phyloP scores from a whole-genome alignment of 2,797 vertebrate genomes.

The Karalla daura region DNA sequence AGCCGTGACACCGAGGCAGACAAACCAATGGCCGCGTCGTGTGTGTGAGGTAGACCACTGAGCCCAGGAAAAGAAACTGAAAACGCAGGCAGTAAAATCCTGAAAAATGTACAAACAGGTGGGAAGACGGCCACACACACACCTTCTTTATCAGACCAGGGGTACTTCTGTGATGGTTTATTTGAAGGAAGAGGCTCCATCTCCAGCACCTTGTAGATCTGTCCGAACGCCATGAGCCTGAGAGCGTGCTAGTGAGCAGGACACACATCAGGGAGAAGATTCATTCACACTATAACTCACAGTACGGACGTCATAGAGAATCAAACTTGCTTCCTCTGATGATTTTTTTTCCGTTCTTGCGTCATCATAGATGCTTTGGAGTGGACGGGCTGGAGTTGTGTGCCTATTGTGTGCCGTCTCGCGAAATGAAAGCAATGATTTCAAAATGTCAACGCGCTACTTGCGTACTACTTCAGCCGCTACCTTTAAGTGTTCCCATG shows the following conservation, averaged over 20 bases:
- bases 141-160: conserved; percentile 98
- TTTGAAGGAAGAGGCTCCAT: conserved; percentile 98
- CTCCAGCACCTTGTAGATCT: conserved; percentile 97
- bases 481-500: too few relatives aligned
- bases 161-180: conserved; percentile 97
- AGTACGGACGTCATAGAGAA: too few relatives aligned
- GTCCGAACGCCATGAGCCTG: conserved; percentile 96
- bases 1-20: not conserved
- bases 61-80: conserved; percentile 10
- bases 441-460: too few relatives aligned
- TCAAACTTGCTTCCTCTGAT: too few relatives aligned
- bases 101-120: not conserved
- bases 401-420: too few relatives aligned
- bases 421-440: too few relatives aligned
- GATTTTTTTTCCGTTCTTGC: too few relatives aligned
- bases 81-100: too few relatives aligned
- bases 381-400: too few relatives aligned
- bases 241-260: conserved; percentile 88
- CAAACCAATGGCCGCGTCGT: conserved; percentile 34
- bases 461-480: too few relatives aligned
- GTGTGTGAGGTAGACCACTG: conserved; percentile 5
- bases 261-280: conserved; percentile 22
- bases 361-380: too few relatives aligned
- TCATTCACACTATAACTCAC: too few relatives aligned
- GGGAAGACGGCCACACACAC: conserved; percentile 18